These are phyloP conservation scores for Carduelis carduelis DNA, from an alignment of 2,797 vertebrate genomes.

Conservation along the genomic window DNA sequence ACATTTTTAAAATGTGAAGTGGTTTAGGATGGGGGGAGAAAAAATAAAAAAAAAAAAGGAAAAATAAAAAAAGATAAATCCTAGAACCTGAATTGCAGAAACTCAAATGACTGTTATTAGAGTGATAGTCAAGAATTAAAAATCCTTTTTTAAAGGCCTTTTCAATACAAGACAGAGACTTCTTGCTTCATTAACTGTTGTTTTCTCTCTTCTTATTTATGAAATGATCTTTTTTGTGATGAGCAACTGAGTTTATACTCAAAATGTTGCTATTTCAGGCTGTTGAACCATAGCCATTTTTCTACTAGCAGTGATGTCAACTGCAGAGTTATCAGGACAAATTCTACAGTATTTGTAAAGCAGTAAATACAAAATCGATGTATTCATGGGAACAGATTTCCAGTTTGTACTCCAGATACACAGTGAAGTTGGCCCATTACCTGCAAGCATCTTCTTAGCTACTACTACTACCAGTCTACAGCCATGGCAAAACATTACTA, in stretches of 20 bases:
- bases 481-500: slow-evolving; percentile 36
- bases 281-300: not conserved
- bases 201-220: not conserved
- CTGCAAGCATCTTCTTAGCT: not conserved
- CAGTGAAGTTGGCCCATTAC: not conserved
- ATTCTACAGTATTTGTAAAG: not conserved
- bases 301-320: not conserved
- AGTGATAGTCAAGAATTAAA: not conserved
- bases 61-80: not conserved
- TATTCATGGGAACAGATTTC: not conserved
- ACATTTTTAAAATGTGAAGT: not conserved
- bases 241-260: accelerated
- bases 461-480: not conserved
- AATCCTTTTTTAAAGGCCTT: too few species aligned
- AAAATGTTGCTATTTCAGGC: not conserved
- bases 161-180: not conserved
- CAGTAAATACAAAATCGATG: not conserved
- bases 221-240: accelerated
- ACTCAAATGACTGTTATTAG: not conserved
- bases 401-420: not conserved
- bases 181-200: not conserved
- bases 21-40: accelerated
- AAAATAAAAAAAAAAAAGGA: not conserved
- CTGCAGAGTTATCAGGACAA: not conserved
- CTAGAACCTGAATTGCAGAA: not conserved